Conservation (phyloP, 2,113 vertebrate genomes). For the Oostethus manadensis region DNA sequence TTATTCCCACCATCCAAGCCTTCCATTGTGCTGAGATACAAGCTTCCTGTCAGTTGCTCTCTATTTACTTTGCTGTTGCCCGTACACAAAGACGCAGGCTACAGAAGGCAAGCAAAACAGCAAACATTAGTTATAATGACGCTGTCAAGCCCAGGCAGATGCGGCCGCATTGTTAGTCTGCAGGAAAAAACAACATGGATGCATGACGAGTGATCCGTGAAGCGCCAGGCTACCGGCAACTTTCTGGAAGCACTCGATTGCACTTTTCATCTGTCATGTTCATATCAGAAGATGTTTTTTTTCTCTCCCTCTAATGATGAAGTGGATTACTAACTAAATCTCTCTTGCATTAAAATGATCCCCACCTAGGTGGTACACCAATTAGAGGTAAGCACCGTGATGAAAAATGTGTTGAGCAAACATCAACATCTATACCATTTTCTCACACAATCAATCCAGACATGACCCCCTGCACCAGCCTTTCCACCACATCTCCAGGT, state of each 20-base stretch:
- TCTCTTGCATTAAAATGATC: conserved; percentile 95
- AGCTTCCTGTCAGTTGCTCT: conserved; percentile 26
- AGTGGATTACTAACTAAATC: conserved; percentile 65
- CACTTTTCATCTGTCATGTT: conserved; percentile 24
- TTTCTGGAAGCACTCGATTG: background rate
- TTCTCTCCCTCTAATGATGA: conserved; percentile 39
- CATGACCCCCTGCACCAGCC: conserved; percentile 47
- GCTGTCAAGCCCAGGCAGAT: no score
- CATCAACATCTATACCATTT: conserved; percentile 63
- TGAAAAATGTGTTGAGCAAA: conserved; percentile 63
- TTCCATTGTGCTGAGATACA: conserved; percentile 22
- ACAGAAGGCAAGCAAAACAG: no score
- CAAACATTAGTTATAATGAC: no score
- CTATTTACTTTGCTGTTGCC: conserved; percentile 7
- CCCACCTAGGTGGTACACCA: conserved; percentile 96
- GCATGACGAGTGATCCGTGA: background rate
- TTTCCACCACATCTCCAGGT: conserved; percentile 28
- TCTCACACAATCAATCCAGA: conserved; percentile 61
- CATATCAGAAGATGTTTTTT: conserved; percentile 9
- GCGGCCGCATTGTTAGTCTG: no score
- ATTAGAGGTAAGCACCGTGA: conserved; percentile 98
- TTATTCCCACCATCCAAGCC: conserved; percentile 18
- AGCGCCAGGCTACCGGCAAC: background rate
- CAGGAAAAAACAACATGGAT: no score
- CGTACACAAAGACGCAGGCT: no score